phyloP scores from a whole-genome alignment of 2,888 invertebrate species.

The Cloeon dipterum region DNA sequence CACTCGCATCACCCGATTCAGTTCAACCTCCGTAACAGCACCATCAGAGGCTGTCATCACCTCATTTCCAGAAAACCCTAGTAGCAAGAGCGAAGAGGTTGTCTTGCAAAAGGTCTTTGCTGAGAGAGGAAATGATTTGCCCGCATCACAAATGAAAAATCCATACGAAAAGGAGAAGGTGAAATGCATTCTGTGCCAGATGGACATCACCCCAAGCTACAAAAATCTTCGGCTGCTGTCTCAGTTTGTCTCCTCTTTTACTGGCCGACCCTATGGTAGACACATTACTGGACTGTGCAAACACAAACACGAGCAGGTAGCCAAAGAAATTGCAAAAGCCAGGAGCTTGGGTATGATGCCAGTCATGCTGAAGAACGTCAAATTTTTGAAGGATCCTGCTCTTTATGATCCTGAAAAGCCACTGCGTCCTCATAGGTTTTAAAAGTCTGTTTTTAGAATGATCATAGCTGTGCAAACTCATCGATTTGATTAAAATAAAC shows the following conservation, averaged over 20 bases:
- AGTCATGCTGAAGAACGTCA: constrained; percentile 51
- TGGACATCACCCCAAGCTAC: constrained; percentile 38
- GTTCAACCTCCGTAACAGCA: no score
- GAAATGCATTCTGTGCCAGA: constrained; percentile 3
- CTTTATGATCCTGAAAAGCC: constrained; percentile 77
- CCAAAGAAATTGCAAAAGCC: constrained; percentile 48
- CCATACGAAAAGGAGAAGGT: constrained; percentile 3
- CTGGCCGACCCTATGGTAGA: constrained; percentile 74
- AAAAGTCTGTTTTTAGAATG: constrained; percentile 12
- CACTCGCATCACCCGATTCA: no score
- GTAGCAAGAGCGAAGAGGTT: not conserved
- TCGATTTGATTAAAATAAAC: no score
- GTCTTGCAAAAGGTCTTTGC: not conserved
- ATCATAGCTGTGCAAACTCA: no score
- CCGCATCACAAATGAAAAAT: not conserved
- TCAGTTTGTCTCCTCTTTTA: constrained; percentile 89
- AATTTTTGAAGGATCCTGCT: constrained; percentile 67
- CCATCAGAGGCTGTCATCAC: no score
- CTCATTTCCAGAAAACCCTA: not conserved
- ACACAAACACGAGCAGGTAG: constrained; percentile 49
- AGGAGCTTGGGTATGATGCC: constrained; percentile 64
- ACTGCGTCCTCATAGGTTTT: constrained; percentile 54
- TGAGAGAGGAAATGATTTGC: not conserved
- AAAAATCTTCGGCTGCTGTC: constrained; percentile 80
- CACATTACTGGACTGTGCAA: constrained; percentile 87